Evolutionary conservation across 2,797 vertebrate species (phyloP).

Genomic region (Semaprochilodus insignis): DNA sequence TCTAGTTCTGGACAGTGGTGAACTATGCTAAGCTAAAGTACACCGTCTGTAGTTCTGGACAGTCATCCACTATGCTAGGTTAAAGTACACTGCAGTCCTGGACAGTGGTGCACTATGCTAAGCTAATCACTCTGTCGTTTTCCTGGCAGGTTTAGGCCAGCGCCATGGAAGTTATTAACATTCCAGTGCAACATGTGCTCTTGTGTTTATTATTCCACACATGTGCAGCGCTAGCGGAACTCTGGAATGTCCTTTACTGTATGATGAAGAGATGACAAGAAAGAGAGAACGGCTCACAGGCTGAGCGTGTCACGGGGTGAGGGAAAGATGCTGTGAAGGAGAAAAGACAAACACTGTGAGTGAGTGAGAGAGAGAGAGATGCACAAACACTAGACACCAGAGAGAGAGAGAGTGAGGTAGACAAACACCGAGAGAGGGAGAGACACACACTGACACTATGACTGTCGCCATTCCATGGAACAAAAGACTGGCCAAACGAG

Average conservation of each 20-base stretch:
- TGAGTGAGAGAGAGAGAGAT: neutral
- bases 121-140: neutral
- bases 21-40: too few relatives aligned
- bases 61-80: too few relatives aligned
- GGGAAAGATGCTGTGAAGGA: conserved; percentile 14
- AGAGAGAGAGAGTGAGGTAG: neutral
- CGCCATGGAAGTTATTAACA: conserved; percentile 61
- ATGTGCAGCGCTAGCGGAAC: conserved; percentile 9
- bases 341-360: conserved; percentile 15
- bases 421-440: neutral
- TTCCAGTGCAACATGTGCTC: conserved; percentile 55
- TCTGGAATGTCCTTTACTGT: conserved; percentile 40
- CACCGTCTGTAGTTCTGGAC: too few relatives aligned
- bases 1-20: too few relatives aligned
- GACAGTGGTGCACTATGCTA: too few relatives aligned
- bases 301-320: conserved; percentile 12
- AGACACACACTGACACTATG: neutral
- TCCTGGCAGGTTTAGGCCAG: conserved; percentile 16
- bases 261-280: conserved; percentile 44
- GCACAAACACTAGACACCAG: neutral
- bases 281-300: conserved; percentile 16
- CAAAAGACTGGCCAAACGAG: conserved; percentile 15
- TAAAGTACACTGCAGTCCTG: too few relatives aligned
- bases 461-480: neutral
- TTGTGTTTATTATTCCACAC: conserved; percentile 57